Base-by-base conservation (phyloP, 2,113 vertebrate genomes). In the Salvator merianae region DNA sequence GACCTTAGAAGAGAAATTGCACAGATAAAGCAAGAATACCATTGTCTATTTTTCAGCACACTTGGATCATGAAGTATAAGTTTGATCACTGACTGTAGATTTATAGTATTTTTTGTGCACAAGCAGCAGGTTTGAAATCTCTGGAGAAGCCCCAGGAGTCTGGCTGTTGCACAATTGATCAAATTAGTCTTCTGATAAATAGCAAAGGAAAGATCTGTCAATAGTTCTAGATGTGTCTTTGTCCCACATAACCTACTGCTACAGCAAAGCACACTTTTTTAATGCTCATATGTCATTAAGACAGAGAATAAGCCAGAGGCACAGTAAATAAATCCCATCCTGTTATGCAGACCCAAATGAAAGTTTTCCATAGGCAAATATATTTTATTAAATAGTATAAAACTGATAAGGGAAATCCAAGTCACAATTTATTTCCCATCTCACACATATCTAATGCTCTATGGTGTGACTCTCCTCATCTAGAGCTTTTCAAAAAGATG, bases 111-210 rank as follows among this genome's bases (percentile, higher is more conserved):
- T 71, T 74, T 82, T 63, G 70, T 74, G 59, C 53, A 38, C 74
- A 75, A 75, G 18, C 55, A 82, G 36, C 70, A 75, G 65, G 59
- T 74, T 65, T 74, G 38, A 63, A 82, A 82, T 82, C 36, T 74
- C 53, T 74, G 81, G 71, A 34, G 71, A 26, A 74, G 10, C 9
- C 71, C 36, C 70, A 65, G 59, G 28, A 30, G 24, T 16, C 30
- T 63, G 28, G 30, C 81, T 83, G 30, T 55, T 47, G 71, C 81
- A 82, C 47, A 71, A 74, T 62, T 65, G 53, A 74, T 74, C 70
- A 82, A 74, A 83, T 83, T 83, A 83, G 71, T 70, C 38, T 83
- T 43, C 55, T 75, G 81, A 83, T 47, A 28, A 82, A 83, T 34
- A 65, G 71, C 72, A 65, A 82, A 47, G 20, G 36, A 55, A 63